These are phyloP conservation scores for Lacanobia wlatinum DNA, from an alignment of 2,888 invertebrate species.

Conservation along the genomic window DNA sequence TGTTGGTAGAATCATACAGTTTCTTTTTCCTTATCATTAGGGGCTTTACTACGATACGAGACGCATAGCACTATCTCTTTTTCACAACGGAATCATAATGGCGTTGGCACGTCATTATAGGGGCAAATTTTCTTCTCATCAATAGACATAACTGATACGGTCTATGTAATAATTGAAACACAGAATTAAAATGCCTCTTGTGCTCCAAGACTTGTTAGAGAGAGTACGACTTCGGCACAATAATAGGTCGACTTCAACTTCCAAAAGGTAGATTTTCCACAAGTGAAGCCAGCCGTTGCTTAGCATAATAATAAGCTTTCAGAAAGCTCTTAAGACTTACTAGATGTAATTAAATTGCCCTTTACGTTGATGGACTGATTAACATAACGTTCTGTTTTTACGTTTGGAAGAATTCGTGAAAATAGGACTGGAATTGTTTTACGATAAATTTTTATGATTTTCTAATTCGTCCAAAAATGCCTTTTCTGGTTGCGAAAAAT, in stretches of 20 bases:
- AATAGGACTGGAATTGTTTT: background rate
- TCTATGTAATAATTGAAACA: background rate
- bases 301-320: constrained; percentile 64
- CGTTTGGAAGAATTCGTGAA: constrained; percentile 19
- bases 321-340: constrained; percentile 63
- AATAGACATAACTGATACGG: background rate
- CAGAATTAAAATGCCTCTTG: background rate
- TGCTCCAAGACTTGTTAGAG: constrained; percentile 3
- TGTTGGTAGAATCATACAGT: background rate
- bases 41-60: no score
- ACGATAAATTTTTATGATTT: background rate
- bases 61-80: no score
- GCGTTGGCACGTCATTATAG: no score
- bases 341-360: constrained; percentile 57
- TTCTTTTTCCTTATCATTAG: no score
- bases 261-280: constrained; percentile 41
- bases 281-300: constrained; percentile 46
- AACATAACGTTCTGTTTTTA: constrained; percentile 54
- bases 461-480: no score
- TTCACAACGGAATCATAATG: no score
- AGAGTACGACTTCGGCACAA: constrained; percentile 1
- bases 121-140: background rate
- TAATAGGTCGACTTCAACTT: constrained; percentile 26
- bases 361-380: constrained; percentile 49
- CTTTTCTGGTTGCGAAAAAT: no score